A percentile compares a stretch with the other conserved stretches of the same genome.
These are phyloP conservation scores for Drosophila mojavensis DNA, from an alignment of 1,140 invertebrate genomes.

Conservation along the genomic window DNA sequence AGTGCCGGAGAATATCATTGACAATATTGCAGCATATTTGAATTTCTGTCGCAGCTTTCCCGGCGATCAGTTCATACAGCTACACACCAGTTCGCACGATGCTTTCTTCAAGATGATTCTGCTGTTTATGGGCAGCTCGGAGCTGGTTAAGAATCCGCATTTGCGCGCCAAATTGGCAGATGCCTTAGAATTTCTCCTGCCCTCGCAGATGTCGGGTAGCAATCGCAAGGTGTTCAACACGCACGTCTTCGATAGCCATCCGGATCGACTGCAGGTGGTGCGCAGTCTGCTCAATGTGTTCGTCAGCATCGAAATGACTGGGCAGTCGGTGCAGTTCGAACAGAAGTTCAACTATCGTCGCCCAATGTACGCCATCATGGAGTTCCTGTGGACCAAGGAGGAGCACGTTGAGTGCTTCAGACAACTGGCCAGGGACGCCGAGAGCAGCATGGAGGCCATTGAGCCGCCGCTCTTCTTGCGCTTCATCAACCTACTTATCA, in stretches of 20 bases:
- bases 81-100: slow-evolving; percentile 81
- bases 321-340: slow-evolving; percentile 97
- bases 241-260: slow-evolving; percentile 91
- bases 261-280: slow-evolving; percentile 89
- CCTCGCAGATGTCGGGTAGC: slow-evolving; percentile 86
- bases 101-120: slow-evolving; percentile 90
- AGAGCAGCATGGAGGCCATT: slow-evolving; percentile 94
- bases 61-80: slow-evolving; percentile 86
- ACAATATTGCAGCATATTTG: slow-evolving; percentile 93
- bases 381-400: slow-evolving; percentile 94
- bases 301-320: slow-evolving; percentile 98
- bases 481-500: slow-evolving; percentile 97
- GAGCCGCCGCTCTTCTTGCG: slow-evolving; percentile 95
- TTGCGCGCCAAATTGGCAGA: slow-evolving; percentile 95
- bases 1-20: slow-evolving; percentile 95
- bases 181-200: slow-evolving; percentile 92
- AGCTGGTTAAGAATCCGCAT: slow-evolving; percentile 96
- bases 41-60: slow-evolving; percentile 89
- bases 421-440: slow-evolving; percentile 90
- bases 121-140: slow-evolving; percentile 90
- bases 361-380: slow-evolving; percentile 97
- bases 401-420: slow-evolving; percentile 91
- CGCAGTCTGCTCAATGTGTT: slow-evolving; percentile 94
- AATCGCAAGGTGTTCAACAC: slow-evolving; percentile 87
- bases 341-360: slow-evolving; percentile 98